These are phyloP conservation scores for Reticulitermes lucifugus DNA, from an alignment of 2,888 invertebrate species.

Conservation along the genomic window DNA sequence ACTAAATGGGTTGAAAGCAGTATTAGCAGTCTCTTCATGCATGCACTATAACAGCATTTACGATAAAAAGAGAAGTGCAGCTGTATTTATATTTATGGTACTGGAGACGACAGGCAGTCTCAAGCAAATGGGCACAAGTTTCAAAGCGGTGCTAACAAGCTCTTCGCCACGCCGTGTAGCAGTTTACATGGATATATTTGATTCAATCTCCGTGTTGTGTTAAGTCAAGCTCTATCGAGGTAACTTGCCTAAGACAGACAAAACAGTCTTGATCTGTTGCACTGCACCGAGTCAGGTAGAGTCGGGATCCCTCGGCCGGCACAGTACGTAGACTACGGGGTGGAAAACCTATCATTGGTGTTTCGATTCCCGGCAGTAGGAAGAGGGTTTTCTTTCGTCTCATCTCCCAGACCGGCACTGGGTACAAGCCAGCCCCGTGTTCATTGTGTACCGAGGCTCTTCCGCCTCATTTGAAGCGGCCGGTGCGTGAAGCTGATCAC, in stretches of 20 bases:
- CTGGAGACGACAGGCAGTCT: not conserved
- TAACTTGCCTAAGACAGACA: not conserved
- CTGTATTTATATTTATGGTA: not conserved
- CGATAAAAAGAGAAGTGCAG: not conserved
- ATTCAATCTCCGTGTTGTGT: not conserved
- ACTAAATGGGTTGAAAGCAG: too few relatives aligned
- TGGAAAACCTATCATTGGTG: too few relatives aligned
- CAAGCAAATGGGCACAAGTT: not conserved
- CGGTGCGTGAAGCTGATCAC: too few relatives aligned
- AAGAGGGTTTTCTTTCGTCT: too few relatives aligned
- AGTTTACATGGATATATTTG: not conserved
- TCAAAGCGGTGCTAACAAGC: constrained; percentile 8
- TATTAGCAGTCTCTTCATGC: not conserved
- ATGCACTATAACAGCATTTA: not conserved
- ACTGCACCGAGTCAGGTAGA: not conserved
- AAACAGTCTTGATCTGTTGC: not conserved
- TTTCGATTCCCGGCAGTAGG: too few relatives aligned
- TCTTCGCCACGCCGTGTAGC: not conserved
- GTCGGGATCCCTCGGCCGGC: too few relatives aligned
- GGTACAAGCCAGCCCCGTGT: too few relatives aligned
- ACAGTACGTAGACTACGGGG: too few relatives aligned
- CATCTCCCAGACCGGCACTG: too few relatives aligned
- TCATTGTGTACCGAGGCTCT: too few relatives aligned
- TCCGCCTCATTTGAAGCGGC: too few relatives aligned
- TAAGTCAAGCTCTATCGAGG: not conserved